A percentile compares a stretch with the other conserved stretches of the same genome.
phyloP scores from a whole-genome alignment of 2,888 invertebrate species.

The Danaus chrysippus region DNA sequence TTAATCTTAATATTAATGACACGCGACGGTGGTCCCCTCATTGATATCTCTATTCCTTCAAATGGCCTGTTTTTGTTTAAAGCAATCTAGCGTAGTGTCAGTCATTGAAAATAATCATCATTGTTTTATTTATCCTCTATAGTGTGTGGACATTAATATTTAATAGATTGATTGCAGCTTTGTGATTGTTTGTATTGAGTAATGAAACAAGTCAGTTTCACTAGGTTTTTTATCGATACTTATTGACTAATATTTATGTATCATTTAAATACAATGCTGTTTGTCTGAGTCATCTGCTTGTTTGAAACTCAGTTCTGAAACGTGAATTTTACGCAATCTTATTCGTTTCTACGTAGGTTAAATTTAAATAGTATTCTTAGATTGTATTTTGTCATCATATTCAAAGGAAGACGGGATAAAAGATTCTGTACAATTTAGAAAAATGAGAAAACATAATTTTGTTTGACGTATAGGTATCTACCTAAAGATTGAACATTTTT shows the following conservation, averaged over 20 bases:
- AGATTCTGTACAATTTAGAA: no score
- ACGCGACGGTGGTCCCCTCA: constrained; percentile 53
- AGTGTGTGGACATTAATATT: constrained; percentile 3
- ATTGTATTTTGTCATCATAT: no score
- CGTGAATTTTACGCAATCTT: no score
- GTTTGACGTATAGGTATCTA: no score
- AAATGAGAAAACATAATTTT: no score
- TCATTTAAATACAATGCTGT: constrained; percentile 5
- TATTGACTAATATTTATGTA: neutral
- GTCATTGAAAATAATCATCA: constrained; percentile 1
- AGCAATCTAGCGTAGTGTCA: neutral
- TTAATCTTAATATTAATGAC: constrained; percentile 71
- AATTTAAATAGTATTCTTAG: no score
- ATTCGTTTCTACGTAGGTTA: no score
- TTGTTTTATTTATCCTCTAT: neutral
- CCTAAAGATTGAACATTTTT: no score
- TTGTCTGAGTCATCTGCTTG: neutral
- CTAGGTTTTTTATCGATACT: neutral
- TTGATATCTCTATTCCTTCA: constrained; percentile 50
- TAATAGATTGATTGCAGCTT: neutral
- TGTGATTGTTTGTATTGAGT: neutral
- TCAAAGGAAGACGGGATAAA: no score
- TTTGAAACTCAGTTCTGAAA: no score
- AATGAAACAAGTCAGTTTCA: neutral
- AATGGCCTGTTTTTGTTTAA: constrained; percentile 25